These are phyloP conservation scores for Odontomachus brunneus DNA, from an alignment of 1,140 invertebrate genomes.

Conservation along the genomic window DNA sequence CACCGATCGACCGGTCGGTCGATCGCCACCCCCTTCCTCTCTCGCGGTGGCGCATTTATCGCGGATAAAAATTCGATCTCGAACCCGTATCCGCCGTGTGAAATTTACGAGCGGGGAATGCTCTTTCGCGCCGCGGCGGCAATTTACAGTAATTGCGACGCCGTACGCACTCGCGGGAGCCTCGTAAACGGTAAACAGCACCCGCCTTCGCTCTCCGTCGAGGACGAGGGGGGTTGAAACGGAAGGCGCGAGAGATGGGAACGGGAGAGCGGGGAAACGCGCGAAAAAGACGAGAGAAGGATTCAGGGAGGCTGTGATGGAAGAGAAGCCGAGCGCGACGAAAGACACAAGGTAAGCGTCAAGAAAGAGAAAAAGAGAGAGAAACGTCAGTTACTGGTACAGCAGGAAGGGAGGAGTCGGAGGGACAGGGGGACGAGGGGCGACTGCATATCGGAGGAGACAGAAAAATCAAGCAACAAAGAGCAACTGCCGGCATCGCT, in stretches of 20 bases:
- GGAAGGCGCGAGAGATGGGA: background rate
- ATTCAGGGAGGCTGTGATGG: constrained; percentile 53
- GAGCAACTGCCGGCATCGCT: constrained; percentile 60
- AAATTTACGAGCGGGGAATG: constrained; percentile 45
- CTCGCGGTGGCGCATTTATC: constrained; percentile 42
- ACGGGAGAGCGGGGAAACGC: background rate
- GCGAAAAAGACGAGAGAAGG: constrained; percentile 30
- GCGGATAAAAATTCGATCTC: constrained; percentile 48
- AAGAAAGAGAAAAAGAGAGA: background rate
- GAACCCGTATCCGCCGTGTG: background rate
- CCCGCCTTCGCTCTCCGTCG: background rate
- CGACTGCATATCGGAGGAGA: constrained; percentile 59
- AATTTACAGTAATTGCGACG: constrained; percentile 65
- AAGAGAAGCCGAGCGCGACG: constrained; percentile 40
- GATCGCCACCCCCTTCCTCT: constrained; percentile 19
- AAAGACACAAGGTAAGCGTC: constrained; percentile 3
- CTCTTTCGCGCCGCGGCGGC: constrained; percentile 42
- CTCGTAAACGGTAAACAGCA: constrained; percentile 60
- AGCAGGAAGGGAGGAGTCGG: background rate
- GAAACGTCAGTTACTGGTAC: background rate
- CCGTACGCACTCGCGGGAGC: constrained; percentile 23
- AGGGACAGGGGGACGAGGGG: background rate
- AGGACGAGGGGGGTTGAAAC: background rate
- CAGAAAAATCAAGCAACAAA: constrained; percentile 73
- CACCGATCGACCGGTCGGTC: background rate